Percentiles rank a stretch among this genome's conserved stretches.
Conservation (phyloP, 2,797 vertebrate genomes). For the Ambastaia sidthimunki region DNA sequence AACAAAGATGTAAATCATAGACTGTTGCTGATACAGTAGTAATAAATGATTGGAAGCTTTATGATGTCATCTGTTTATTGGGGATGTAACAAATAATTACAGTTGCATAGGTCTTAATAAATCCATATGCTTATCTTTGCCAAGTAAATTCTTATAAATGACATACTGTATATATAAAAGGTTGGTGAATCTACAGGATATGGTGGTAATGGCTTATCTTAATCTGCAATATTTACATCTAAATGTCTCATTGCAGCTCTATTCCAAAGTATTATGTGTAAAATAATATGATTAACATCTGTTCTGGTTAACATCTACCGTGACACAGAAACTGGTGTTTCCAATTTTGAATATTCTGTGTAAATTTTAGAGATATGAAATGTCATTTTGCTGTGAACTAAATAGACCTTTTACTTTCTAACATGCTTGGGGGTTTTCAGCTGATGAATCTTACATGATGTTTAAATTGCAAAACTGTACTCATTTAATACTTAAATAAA, state of each 20-base stretch:
- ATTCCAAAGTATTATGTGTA: too few species aligned
- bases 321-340: too few species aligned
- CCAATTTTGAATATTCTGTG: too few species aligned
- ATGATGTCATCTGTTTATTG: not conserved
- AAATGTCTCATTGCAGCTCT: not conserved
- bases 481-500: conserved; percentile 26
- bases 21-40: too few species aligned
- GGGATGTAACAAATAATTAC: too few species aligned
- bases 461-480: conserved; percentile 2
- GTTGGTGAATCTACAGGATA: not conserved
- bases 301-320: too few species aligned
- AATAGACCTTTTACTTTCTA: not conserved
- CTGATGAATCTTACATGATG: not conserved
- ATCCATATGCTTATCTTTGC: too few species aligned
- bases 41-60: not conserved
- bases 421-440: not conserved
- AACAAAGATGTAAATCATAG: too few species aligned
- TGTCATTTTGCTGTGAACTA: not conserved
- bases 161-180: not conserved
- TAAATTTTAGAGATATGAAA: too few species aligned
- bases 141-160: not conserved
- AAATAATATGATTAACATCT: too few species aligned
- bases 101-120: too few species aligned
- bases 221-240: not conserved
- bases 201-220: not conserved